Evolutionary conservation across 2,888 invertebrate species (phyloP).

Genomic region (Kryphioiulus occultus): DNA sequence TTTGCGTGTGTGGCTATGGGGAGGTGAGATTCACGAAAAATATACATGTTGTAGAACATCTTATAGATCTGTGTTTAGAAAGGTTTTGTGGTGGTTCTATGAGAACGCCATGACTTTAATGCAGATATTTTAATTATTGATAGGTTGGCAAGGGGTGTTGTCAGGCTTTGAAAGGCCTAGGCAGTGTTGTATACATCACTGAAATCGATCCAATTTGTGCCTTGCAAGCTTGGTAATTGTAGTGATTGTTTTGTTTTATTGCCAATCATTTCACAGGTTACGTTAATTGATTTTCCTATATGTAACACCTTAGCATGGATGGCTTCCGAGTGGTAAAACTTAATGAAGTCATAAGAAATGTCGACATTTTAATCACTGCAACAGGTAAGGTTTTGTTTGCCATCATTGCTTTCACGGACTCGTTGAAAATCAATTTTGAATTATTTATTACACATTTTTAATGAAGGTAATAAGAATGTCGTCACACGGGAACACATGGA

Average conservation of each 20-base stretch:
- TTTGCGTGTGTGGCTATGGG: constrained; percentile 94
- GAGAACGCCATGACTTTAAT: neutral
- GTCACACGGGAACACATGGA: constrained; percentile 95
- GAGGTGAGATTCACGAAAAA: constrained; percentile 67
- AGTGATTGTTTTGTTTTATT: constrained; percentile 50
- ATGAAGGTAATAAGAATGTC: constrained; percentile 86
- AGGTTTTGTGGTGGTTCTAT: neutral
- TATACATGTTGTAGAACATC: neutral
- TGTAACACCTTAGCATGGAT: constrained; percentile 78
- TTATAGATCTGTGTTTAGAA: too few species aligned
- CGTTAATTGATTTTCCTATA: neutral
- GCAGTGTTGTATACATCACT: constrained; percentile 90
- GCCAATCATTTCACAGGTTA: neutral
- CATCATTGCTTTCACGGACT: neutral
- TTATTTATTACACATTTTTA: neutral
- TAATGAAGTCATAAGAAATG: constrained; percentile 88
- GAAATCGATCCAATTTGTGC: constrained; percentile 99
- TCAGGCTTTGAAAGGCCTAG: constrained; percentile 91
- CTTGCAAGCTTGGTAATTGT: constrained; percentile 81
- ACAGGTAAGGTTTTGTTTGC: constrained; percentile 68
- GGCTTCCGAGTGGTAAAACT: constrained; percentile 94
- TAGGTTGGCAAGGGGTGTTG: constrained; percentile 94
- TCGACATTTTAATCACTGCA: constrained; percentile 96
- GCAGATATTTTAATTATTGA: neutral
- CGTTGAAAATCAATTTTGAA: neutral